Evolutionary conservation across 1,140 invertebrate species (phyloP).

Genomic region (Drosophila insularis): DNA sequence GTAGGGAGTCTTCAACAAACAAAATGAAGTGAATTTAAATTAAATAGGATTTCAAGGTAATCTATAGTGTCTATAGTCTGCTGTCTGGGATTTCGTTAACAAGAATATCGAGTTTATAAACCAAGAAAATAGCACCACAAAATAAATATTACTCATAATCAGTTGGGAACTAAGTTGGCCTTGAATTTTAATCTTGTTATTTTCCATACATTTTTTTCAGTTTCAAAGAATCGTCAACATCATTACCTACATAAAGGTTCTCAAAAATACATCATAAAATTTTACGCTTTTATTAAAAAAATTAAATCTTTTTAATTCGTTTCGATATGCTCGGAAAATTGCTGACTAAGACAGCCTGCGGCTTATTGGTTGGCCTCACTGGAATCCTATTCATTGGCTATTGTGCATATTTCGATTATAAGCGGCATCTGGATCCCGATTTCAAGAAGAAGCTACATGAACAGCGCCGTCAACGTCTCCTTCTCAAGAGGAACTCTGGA

Average conservation of each 20-base stretch:
- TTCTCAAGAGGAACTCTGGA: constrained; percentile 48
- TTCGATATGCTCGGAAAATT: constrained; percentile 62
- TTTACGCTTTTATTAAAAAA: not conserved
- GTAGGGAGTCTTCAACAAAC: too few relatives aligned
- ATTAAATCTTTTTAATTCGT: not conserved
- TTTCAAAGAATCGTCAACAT: not conserved
- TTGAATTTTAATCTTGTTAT: not conserved
- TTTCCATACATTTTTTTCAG: not conserved
- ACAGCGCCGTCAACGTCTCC: constrained; percentile 36
- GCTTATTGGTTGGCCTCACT: constrained; percentile 92
- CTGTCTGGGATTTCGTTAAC: too few relatives aligned
- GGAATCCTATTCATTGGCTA: constrained; percentile 95
- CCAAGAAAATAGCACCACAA: too few relatives aligned
- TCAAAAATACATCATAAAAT: not conserved
- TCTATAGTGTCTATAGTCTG: too few relatives aligned
- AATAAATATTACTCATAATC: too few relatives aligned
- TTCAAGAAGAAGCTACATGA: constrained; percentile 90
- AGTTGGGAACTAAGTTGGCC: not conserved
- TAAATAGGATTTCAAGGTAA: too few relatives aligned
- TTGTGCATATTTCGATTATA: constrained; percentile 97
- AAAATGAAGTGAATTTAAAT: too few relatives aligned
- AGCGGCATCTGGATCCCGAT: constrained; percentile 94
- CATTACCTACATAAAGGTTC: not conserved
- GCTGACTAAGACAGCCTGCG: constrained; percentile 67
- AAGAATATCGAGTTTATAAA: too few relatives aligned